Base-by-base conservation (phyloP, 35 echinoderm and acorn worm genomes). In the Diadema setosum region DNA sequence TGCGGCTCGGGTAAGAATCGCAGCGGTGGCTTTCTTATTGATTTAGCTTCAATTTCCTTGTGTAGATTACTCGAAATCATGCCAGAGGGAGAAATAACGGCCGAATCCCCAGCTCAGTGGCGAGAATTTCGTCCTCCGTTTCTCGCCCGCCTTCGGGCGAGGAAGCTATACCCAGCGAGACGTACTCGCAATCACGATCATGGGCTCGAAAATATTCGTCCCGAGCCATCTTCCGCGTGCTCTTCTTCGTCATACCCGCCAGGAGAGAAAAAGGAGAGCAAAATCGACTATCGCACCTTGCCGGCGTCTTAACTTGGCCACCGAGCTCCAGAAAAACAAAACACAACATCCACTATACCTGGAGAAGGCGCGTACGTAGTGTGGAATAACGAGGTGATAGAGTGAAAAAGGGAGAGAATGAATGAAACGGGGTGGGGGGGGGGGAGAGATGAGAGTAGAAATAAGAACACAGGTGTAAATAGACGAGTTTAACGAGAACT, bases 11-110 rank as follows among this genome's bases (percentile, higher is more conserved):
- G 73, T 39, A 44, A 78, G 73, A 17, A 39, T 36, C 73, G 73
- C 73, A 78, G 73, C 73, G 73, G 27, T 78, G 40, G 29, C 73
- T 78, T 78, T 78, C 73, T 78, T 78, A 78, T 78, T 78, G 73
- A 78, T 78, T 78, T 78, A 78, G 73, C 73, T 78, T 78, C 73
- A 78, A 78, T 78, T 78, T 78, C 73, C 73, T 78, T 78, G 73
- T 78, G 73, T 78, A 78, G 73, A 78, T 78, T 78, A 78, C 73
- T 78, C 73, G 73, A 33, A 39, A 44, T 78, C 73, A 42, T 36
- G 73, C 73, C 73, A 78, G 40, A 36, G 73, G 73, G 73, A 44
- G 73, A 78, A 36, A 78, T 26, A 42, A 36, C 40, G 73, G 73
- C 40, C 73, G 73, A 78, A 78, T 42, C 73, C 73, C 24, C 73